phyloP scores from a whole-genome alignment of 2,113 vertebrate species.

The Oreocharis arfaki region DNA sequence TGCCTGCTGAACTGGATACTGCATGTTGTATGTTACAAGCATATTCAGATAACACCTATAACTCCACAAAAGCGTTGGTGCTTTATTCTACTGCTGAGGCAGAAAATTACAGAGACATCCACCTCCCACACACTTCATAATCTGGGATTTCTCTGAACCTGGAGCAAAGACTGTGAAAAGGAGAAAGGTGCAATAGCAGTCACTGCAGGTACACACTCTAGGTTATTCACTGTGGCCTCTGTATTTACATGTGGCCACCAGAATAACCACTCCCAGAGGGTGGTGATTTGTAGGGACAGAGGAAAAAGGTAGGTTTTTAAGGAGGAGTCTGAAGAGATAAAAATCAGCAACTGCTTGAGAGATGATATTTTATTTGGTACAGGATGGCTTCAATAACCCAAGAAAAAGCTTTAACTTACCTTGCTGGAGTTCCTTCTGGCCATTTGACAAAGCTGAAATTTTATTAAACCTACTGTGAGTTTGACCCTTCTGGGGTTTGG shows the following conservation, averaged over 20 bases:
- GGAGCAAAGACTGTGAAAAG: background rate
- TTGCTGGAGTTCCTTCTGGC: background rate
- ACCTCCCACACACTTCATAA: background rate
- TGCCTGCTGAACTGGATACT: background rate
- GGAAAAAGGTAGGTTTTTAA: background rate
- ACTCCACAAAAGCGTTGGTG: background rate
- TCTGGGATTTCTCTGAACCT: background rate
- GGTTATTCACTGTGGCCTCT: background rate
- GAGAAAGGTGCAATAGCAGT: background rate
- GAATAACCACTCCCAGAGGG: background rate
- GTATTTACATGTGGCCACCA: background rate
- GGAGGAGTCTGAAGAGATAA: background rate
- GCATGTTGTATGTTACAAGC: background rate
- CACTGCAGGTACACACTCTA: background rate
- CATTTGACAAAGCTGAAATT: background rate
- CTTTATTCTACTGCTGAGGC: background rate
- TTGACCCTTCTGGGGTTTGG: background rate
- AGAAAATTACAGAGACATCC: background rate
- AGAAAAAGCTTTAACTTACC: background rate
- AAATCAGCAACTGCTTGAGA: background rate
- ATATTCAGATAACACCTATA: background rate
- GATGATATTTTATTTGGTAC: background rate
- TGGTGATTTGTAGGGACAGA: background rate
- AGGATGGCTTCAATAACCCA: background rate
- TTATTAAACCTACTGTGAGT: background rate